A percentile compares a stretch with the other conserved stretches of the same genome.
These are phyloP conservation scores for Artibeus lituratus DNA, from an alignment of 2,797 vertebrate species.

Conservation along the genomic window DNA sequence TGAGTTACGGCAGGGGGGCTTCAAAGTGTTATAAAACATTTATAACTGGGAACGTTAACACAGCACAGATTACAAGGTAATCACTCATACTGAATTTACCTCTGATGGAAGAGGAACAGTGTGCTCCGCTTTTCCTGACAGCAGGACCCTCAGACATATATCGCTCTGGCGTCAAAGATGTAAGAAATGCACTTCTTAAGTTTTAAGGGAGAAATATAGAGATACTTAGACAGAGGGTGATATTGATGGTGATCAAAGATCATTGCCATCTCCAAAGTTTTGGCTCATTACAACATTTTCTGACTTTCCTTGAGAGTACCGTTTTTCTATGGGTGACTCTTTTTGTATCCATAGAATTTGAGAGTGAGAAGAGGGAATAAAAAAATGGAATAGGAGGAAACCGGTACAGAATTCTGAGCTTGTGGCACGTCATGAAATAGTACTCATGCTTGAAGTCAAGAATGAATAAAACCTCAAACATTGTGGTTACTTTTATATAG, in stretches of 20 bases:
- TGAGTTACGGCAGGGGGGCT: no score
- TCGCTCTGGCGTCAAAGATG: not conserved
- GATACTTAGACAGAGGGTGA: not conserved
- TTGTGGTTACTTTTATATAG: not conserved
- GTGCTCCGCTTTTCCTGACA: not conserved
- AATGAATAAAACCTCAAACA: not conserved
- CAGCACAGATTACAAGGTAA: not conserved
- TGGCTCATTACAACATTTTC: not conserved
- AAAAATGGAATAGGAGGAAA: not conserved
- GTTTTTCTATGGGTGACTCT: not conserved
- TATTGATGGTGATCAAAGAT: not conserved
- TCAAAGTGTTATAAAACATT: not conserved
- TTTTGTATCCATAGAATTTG: not conserved
- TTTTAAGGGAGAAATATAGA: not conserved
- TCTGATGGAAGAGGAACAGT: not conserved
- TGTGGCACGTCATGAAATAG: not conserved
- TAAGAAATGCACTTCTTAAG: not conserved
- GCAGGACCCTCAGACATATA: rapidly evolving
- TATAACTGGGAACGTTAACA: not conserved
- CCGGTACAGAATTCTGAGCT: not conserved
- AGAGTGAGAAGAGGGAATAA: not conserved
- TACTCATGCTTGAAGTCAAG: not conserved
- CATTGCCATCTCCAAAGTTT: not conserved
- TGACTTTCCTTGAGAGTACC: not conserved
- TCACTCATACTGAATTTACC: not conserved